Conservation (phyloP, 2,888 invertebrate species). For the Peribatodes rhomboidaria region DNA sequence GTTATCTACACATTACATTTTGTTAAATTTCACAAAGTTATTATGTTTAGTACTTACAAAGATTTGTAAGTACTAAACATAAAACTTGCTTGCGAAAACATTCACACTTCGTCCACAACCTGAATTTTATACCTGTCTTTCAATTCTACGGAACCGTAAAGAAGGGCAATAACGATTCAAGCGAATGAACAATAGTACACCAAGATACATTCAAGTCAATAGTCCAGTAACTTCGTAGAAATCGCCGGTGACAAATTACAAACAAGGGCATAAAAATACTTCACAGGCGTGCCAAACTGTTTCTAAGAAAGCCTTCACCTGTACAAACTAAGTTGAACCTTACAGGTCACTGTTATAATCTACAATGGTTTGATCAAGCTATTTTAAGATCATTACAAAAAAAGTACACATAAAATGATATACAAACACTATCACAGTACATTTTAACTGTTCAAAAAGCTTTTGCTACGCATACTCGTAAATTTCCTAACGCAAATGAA, state of each 20-base stretch:
- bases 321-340: neutral
- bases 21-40: too few species aligned
- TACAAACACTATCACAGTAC: neutral
- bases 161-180: constrained; percentile 5
- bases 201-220: constrained; percentile 15
- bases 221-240: constrained; percentile 14
- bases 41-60: too few species aligned
- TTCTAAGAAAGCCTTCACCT: neutral
- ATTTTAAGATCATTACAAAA: neutral
- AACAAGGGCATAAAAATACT: constrained; percentile 19
- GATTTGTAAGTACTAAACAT: neutral
- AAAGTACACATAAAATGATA: too few species aligned
- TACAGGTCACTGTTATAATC: neutral
- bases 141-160: constrained; percentile 8
- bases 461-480: too few species aligned
- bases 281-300: constrained; percentile 14
- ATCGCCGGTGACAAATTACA: constrained; percentile 1
- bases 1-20: too few species aligned
- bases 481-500: too few species aligned
- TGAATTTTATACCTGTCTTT: constrained; percentile 17
- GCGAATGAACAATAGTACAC: constrained; percentile 10
- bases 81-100: neutral
- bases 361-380: neutral
- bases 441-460: neutral
- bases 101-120: neutral